Percentiles rank a stretch among this genome's conserved stretches.
These are phyloP conservation scores for Propithecus deckenii DNA, from an alignment of 2,797 vertebrate species.

Conservation along the genomic window DNA sequence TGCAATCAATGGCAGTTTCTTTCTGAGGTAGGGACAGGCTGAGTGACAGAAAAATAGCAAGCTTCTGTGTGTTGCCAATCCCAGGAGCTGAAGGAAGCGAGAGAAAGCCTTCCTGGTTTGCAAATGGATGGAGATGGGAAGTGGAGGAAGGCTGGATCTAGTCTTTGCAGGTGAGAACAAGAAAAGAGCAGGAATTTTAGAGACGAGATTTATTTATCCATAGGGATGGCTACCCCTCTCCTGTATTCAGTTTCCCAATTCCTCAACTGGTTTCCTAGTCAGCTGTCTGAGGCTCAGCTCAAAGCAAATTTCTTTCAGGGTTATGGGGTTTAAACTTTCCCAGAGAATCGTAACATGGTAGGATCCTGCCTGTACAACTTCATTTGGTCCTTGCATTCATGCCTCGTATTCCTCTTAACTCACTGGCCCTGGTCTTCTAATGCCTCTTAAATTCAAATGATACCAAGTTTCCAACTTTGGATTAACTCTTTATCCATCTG, in stretches of 20 bases:
- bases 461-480: background rate
- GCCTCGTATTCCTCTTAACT: background rate
- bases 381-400: background rate
- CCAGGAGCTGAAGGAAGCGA: background rate
- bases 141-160: background rate
- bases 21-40: slow-evolving; percentile 28
- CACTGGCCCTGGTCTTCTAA: background rate
- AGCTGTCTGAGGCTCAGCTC: background rate
- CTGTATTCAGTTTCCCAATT: background rate
- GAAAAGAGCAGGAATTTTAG: background rate
- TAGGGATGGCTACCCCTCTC: background rate
- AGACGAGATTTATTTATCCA: background rate
- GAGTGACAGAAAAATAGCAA: slow-evolving; percentile 53
- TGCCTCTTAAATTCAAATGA: background rate
- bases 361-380: background rate
- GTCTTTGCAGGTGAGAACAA: background rate
- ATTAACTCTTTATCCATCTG: background rate
- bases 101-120: background rate
- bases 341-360: background rate
- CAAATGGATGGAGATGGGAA: background rate
- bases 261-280: background rate
- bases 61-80: background rate
- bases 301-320: background rate
- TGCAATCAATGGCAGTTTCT: slow-evolving; percentile 71
- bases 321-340: background rate